These are phyloP conservation scores for Fukomys damarensis DNA, from an alignment of 2,113 vertebrate genomes.

Conservation along the genomic window DNA sequence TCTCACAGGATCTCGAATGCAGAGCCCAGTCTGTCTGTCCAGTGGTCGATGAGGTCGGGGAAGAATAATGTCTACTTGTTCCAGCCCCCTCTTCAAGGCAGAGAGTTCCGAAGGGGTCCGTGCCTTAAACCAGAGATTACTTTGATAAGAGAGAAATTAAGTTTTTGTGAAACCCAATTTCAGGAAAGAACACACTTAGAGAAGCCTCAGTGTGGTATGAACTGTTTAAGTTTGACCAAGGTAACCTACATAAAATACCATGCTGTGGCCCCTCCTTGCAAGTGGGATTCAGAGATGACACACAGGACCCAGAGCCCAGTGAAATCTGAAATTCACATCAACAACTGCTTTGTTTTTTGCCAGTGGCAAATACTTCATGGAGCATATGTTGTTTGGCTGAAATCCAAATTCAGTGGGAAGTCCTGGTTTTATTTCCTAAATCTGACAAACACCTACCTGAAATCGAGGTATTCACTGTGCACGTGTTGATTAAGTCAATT, in stretches of 20 bases:
- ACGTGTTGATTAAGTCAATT: not conserved
- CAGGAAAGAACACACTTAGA: not conserved
- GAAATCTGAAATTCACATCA: not conserved
- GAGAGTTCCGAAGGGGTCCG: not conserved
- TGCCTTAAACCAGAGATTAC: not conserved
- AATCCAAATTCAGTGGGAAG: not conserved
- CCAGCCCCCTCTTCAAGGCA: not conserved
- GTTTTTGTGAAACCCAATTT: not conserved
- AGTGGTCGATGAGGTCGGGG: not conserved
- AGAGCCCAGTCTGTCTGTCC: not conserved
- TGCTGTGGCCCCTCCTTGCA: not conserved
- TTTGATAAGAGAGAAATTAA: not conserved
- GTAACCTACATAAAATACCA: not conserved
- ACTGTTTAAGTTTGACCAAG: constrained; percentile 3
- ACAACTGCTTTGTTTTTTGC: not conserved
- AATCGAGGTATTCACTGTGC: not conserved
- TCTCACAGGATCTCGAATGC: not conserved
- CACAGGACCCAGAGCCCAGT: rapidly evolving
- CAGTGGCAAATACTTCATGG: not conserved
- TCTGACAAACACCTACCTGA: not conserved
- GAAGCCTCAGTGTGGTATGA: not conserved
- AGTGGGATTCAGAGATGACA: not conserved
- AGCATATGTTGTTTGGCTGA: not conserved
- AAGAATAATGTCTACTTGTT: not conserved
- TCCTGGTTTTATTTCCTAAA: not conserved